Evolutionary conservation across 2,797 vertebrate species (phyloP).

Genomic region (Spinus pinus): DNA sequence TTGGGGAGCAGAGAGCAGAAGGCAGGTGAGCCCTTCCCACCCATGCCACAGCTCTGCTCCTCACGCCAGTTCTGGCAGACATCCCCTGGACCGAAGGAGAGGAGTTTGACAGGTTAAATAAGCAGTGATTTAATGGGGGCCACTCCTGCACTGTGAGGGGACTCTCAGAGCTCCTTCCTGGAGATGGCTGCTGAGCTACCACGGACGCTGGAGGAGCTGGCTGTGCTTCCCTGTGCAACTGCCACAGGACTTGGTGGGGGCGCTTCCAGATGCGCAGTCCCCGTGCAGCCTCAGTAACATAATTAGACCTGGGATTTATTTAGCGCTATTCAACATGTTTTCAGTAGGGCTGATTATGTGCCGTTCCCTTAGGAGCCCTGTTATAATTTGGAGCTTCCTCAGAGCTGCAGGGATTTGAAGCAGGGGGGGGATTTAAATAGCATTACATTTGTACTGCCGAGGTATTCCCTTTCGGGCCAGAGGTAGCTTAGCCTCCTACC

Average conservation of each 20-base stretch:
- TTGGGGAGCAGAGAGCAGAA: neutral
- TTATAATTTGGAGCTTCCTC: slow-evolving; percentile 59
- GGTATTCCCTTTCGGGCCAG: slow-evolving; percentile 37
- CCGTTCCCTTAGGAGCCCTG: neutral
- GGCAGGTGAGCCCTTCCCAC: neutral
- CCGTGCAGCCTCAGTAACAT: slow-evolving; percentile 13
- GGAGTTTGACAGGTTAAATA: slow-evolving; percentile 16
- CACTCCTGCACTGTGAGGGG: neutral
- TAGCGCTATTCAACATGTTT: slow-evolving; percentile 16
- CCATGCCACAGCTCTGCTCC: neutral
- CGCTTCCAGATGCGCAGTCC: slow-evolving; percentile 31
- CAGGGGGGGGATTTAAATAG: neutral
- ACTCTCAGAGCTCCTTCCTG: neutral
- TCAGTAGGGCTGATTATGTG: slow-evolving; percentile 48
- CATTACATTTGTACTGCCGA: slow-evolving; percentile 15
- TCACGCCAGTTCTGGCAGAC: accelerated
- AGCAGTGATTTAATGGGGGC: neutral
- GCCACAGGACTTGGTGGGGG: neutral
- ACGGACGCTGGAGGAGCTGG: neutral
- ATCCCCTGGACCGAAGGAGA: neutral
- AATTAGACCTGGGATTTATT: slow-evolving; percentile 50
- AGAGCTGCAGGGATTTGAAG: slow-evolving; percentile 35
- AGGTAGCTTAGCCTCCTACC: slow-evolving; percentile 34
- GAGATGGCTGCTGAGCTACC: neutral
- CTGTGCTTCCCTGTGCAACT: neutral